Base-by-base conservation (phyloP, 2,888 invertebrate species). In the Monopis laevigella region DNA sequence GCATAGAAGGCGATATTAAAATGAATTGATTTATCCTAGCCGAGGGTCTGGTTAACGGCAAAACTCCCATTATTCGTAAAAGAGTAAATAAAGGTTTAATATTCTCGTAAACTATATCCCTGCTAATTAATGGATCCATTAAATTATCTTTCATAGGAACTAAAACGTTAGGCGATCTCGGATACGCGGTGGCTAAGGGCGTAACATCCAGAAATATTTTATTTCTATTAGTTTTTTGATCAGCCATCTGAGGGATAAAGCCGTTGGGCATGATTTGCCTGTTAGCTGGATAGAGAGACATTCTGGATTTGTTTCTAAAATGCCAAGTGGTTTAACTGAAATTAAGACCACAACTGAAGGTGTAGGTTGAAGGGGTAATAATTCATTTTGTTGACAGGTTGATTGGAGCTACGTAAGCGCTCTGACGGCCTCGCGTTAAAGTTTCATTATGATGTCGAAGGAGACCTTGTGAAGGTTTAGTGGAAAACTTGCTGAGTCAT, bases 41-140 rank as follows among this genome's bases (percentile, higher is more conserved):
- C 5, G 74, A 64, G 0, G 68, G 61, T 36, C 83, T 73, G 1
- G 80, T 82, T 30, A 88, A 64, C 0, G 89, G 89, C 40, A 88
- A 70, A 0, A 86, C 82, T 2, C 88, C 89, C 65, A 88, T 74
- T 1, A 82, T 46, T 16, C 85, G 75, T 17, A 82, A 49, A 27
- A 78, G 49, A 5, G 52, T 54, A 29, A 82, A 65, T 7, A 82
- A 77, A 2, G 82, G 78, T 42, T 74, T 77, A 12, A 81, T 69
- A 45, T 78, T 82, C 45, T 74, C 74, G 46, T 75, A 82, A 7
- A 82, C 54, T 6, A 81, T 63, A 48, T 82, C 82, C 44, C 55
- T 65, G 27, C 59, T 62, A 4, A 77, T 68, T 3, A 56, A 47
- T 1, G 66, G 62, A 18, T 61, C 54, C 1, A 69, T 52, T 8